These are phyloP conservation scores for Eupleurogrammus muticus DNA, from an alignment of 2,797 vertebrate genomes.

Conservation along the genomic window DNA sequence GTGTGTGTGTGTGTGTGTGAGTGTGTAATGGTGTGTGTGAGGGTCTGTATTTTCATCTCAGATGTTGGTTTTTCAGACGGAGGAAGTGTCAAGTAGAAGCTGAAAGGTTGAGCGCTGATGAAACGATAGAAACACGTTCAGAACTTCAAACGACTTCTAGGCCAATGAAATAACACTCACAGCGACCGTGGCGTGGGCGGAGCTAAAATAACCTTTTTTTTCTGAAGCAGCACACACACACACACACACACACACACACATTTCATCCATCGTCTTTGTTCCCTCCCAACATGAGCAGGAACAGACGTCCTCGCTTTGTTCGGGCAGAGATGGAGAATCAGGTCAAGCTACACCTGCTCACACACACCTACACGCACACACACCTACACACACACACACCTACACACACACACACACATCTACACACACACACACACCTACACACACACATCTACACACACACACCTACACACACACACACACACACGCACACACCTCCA, in stretches of 20 bases:
- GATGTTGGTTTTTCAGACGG: slow-evolving; percentile 20
- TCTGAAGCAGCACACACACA: no score
- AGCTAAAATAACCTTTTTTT: no score
- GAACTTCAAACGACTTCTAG: not conserved
- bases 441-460: slow-evolving; percentile 68
- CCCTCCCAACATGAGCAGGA: slow-evolving; percentile 54
- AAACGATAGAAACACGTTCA: not conserved
- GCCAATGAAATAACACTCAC: no score
- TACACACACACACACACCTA: slow-evolving; percentile 17
- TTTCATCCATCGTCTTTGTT: slow-evolving; percentile 68
- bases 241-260: not conserved
- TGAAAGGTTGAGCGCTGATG: not conserved
- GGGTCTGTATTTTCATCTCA: slow-evolving; percentile 32
- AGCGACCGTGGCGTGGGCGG: no score
- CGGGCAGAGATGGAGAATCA: slow-evolving; percentile 43
- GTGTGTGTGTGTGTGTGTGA: no score
- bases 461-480: no score
- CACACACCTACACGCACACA: no score
- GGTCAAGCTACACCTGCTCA: slow-evolving; percentile 75
- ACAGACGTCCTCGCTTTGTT: slow-evolving; percentile 63
- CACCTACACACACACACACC: slow-evolving; percentile 21
- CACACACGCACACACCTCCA: no score
- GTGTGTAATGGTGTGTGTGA: slow-evolving; percentile 4
- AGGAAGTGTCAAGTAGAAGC: slow-evolving; percentile 23
- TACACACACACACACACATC: slow-evolving; percentile 10